Evolutionary conservation across 2,888 invertebrate genomes (phyloP).

Genomic region (Dorcus hopei): DNA sequence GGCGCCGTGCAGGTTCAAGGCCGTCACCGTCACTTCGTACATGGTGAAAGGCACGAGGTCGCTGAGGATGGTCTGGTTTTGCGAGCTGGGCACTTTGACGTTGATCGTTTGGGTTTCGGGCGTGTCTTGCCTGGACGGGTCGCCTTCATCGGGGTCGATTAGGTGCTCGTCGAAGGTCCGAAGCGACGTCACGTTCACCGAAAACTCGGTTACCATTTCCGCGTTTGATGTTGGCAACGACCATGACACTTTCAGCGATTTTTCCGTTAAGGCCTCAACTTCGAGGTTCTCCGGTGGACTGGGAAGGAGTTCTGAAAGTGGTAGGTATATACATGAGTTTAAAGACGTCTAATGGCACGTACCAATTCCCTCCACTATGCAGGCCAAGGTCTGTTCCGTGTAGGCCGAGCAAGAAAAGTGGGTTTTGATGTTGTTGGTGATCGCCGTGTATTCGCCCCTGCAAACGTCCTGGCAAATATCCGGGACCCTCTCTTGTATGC

Average conservation of each 20-base stretch:
- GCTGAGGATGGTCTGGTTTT: conserved; percentile 58
- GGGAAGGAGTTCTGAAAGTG: conserved; percentile 64
- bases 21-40: conserved; percentile 76
- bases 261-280: conserved; percentile 70
- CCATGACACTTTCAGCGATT: conserved; percentile 72
- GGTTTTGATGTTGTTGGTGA: conserved; percentile 78
- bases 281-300: conserved; percentile 70
- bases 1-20: conserved; percentile 70
- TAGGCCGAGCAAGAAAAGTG: conserved; percentile 82
- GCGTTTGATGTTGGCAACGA: conserved; percentile 61
- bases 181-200: conserved; percentile 70
- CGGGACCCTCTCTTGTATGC: conserved; percentile 75
- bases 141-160: conserved; percentile 52
- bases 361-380: conserved; percentile 78
- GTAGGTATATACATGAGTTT: neutral
- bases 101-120: conserved; percentile 44
- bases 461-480: conserved; percentile 85
- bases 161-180: conserved; percentile 64
- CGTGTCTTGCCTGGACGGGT: conserved; percentile 20
- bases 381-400: conserved; percentile 77
- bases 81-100: conserved; percentile 58
- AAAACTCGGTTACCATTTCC: conserved; percentile 64
- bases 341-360: conserved; percentile 27
- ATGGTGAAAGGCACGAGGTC: conserved; percentile 74
- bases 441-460: conserved; percentile 79